Percentiles rank a stretch among this genome's conserved stretches.
These are phyloP conservation scores for Columba janthina DNA, from an alignment of 2,113 vertebrate genomes.

Conservation along the genomic window DNA sequence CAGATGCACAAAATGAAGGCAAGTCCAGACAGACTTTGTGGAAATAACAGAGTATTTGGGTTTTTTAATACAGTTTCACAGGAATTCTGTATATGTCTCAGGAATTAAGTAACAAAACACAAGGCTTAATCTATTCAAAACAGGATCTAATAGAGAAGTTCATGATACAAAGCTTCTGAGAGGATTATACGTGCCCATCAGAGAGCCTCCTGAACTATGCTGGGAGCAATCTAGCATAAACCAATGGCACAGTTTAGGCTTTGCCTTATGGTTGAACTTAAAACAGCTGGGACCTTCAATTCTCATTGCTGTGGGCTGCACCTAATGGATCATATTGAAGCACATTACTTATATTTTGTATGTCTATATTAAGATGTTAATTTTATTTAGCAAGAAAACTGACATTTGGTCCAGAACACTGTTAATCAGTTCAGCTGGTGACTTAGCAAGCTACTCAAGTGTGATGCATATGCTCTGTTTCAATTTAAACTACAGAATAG, in stretches of 20 bases:
- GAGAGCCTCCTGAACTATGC: not conserved
- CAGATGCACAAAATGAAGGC: not conserved
- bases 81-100: not conserved
- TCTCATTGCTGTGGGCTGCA: not conserved
- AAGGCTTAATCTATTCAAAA: not conserved
- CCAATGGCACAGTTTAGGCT: not conserved
- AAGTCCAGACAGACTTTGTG: not conserved
- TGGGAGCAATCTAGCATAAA: slow-evolving; percentile 18
- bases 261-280: not conserved
- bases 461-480: not conserved
- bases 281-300: not conserved
- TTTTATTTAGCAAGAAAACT: slow-evolving; percentile 24
- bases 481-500: slow-evolving; percentile 28
- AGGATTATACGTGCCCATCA: not conserved
- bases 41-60: not conserved
- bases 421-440: slow-evolving; percentile 3
- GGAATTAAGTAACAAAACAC: not conserved
- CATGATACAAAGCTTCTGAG: not conserved
- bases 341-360: not conserved
- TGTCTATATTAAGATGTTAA: not conserved
- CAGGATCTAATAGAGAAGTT: not conserved
- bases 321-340: not conserved
- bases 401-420: not conserved
- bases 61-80: not conserved
- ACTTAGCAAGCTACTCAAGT: not conserved